Evolutionary conservation across 2,888 invertebrate genomes (phyloP).

Genomic region (Diarsia dahlii): DNA sequence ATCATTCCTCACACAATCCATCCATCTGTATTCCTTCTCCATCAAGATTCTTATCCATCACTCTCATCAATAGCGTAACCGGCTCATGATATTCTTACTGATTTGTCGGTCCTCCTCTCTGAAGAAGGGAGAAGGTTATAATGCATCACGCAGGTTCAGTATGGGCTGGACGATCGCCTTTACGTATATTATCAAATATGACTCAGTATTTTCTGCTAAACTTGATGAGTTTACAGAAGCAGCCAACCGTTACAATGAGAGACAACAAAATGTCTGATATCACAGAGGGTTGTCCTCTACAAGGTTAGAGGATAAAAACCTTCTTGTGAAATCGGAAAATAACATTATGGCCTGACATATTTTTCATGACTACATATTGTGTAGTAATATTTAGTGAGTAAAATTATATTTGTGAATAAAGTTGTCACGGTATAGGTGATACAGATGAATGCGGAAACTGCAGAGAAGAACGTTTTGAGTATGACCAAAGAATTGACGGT

Average conservation of each 20-base stretch:
- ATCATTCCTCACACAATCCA: too few relatives aligned
- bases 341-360: neutral
- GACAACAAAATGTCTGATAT: neutral
- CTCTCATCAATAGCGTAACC: neutral
- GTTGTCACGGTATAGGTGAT: neutral
- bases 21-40: too few relatives aligned
- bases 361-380: neutral
- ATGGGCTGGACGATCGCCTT: neutral
- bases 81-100: neutral
- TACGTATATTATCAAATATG: conserved; percentile 2
- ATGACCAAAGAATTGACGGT: neutral
- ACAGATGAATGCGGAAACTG: neutral
- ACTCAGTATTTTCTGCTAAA: conserved; percentile 24
- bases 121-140: neutral
- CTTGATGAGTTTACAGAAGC: conserved; percentile 14
- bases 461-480: neutral
- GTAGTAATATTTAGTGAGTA: neutral
- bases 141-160: neutral
- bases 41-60: too few relatives aligned
- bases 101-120: neutral
- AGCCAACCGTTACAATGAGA: neutral
- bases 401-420: neutral
- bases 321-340: neutral
- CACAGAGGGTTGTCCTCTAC: conserved; percentile 6
- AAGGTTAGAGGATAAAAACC: neutral